Base-by-base conservation (phyloP, 2,888 invertebrate species). In the Hypercompe scribonia region DNA sequence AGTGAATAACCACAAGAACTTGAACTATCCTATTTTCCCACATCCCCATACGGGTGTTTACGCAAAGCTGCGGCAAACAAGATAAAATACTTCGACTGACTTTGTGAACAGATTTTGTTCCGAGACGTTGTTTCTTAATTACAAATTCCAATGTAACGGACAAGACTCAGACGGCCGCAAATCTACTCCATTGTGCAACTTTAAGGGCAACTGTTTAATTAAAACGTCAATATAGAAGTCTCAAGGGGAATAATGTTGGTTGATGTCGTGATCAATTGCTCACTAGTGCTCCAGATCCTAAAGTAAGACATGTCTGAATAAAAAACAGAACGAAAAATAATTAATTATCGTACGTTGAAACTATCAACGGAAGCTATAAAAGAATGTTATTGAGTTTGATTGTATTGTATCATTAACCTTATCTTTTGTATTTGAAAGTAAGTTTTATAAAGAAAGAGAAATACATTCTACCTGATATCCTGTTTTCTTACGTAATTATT, bases 61-160 rank as follows among this genome's bases (percentile, higher is more conserved):
- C 78, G 73, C 74, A 79, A 78, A 84, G 81, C 88, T 86, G 77
- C 83, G 81, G 81, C 68, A 76, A 86, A 86, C 85, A 85, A 90
- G 89, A 90, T 87, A 86, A 88, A 90, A 90, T 90, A 90, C 90
- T 91, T 90, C 70, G 80, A 79, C 79, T 66, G 85, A 89, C 86
- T 90, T 89, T 80, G 89, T 89, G 90, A 92, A 91, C 90, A 89
- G 90, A 93, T 92, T 92, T 92, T 89, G 86, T 91, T 91, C 80
- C 82, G 77, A 90, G 88, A 90, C 88, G 90, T 88, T 90, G 90
- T 91, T 90, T 92, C 91, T 91, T 93, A 93, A 94, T 94, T 93
- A 89, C 90, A 89, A 92, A 93, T 94, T 94, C 93, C 92, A 75
- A 80, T 84, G 88, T 88, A 87, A 87, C 88, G 87, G 89, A 86